Evolutionary conservation across 2,888 invertebrate genomes (phyloP).

Genomic region (Coecobrya sp.): DNA sequence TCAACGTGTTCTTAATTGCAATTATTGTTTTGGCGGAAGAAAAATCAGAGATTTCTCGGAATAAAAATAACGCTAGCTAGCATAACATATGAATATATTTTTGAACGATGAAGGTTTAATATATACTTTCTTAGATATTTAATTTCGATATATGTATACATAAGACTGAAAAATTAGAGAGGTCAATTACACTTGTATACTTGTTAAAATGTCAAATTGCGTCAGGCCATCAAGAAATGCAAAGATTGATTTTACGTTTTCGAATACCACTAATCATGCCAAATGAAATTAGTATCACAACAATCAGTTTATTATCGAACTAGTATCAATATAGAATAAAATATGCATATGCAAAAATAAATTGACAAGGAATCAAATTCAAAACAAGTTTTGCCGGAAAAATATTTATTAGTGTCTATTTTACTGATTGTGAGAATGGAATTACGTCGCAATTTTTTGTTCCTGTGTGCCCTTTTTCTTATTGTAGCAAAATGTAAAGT

Average conservation of each 20-base stretch:
- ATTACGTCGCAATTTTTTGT: background rate
- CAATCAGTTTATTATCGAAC: background rate
- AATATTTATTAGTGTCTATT: background rate
- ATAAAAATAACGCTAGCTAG: background rate
- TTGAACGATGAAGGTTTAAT: too few relatives aligned
- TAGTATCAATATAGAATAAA: background rate
- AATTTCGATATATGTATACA: too few relatives aligned
- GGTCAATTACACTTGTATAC: background rate
- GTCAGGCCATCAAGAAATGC: background rate
- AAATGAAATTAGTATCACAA: background rate
- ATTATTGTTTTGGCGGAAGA: background rate
- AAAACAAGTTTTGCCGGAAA: background rate
- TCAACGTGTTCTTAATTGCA: background rate
- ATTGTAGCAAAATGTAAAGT: too few relatives aligned
- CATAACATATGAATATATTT: too few relatives aligned
- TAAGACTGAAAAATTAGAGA: background rate
- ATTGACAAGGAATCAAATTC: background rate
- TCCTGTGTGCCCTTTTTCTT: background rate
- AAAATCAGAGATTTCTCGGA: background rate
- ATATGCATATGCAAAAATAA: background rate
- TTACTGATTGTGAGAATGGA: background rate
- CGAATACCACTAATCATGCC: background rate
- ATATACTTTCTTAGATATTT: too few relatives aligned
- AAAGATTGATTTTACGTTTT: background rate
- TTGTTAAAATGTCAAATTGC: background rate